phyloP scores from a whole-genome alignment of 2,888 invertebrate genomes.

The Trisateles emortualis region DNA sequence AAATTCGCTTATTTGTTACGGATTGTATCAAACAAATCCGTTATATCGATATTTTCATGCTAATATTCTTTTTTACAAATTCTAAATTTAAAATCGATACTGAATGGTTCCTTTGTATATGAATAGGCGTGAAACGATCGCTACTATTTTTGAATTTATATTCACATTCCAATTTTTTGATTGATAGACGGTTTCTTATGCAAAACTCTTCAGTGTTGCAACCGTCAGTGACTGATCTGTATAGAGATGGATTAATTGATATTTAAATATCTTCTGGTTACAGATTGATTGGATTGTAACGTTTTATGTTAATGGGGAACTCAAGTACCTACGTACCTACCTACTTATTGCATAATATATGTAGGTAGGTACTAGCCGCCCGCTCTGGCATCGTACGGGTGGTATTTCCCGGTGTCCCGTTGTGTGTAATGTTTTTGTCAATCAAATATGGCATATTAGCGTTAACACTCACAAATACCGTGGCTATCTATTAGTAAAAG shows the following conservation, averaged over 20 bases:
- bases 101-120: conserved; percentile 60
- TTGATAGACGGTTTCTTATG: conserved; percentile 46
- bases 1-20: conserved; percentile 76
- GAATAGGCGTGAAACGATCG: conserved; percentile 63
- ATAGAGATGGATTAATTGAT: conserved; percentile 52
- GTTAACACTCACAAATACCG: too few relatives aligned
- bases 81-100: conserved; percentile 60
- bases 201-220: conserved; percentile 46
- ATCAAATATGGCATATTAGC: too few relatives aligned
- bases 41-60: conserved; percentile 77
- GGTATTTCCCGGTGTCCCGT: too few relatives aligned
- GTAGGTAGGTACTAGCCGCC: too few relatives aligned
- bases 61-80: conserved; percentile 61
- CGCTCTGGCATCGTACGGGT: too few relatives aligned
- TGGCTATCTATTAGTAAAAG: too few relatives aligned
- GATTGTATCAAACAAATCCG: conserved; percentile 80
- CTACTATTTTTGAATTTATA: conserved; percentile 46
- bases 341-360: too few relatives aligned
- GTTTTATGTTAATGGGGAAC: conserved; percentile 15
- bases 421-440: too few relatives aligned
- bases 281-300: conserved; percentile 37
- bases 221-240: conserved; percentile 41
- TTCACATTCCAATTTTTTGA: conserved; percentile 42
- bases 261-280: conserved; percentile 53
- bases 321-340: background rate